Percentiles rank a stretch among this genome's conserved stretches.
These are phyloP conservation scores for Linurgus olivaceus DNA, from an alignment of 2,797 vertebrate genomes.

Conservation along the genomic window DNA sequence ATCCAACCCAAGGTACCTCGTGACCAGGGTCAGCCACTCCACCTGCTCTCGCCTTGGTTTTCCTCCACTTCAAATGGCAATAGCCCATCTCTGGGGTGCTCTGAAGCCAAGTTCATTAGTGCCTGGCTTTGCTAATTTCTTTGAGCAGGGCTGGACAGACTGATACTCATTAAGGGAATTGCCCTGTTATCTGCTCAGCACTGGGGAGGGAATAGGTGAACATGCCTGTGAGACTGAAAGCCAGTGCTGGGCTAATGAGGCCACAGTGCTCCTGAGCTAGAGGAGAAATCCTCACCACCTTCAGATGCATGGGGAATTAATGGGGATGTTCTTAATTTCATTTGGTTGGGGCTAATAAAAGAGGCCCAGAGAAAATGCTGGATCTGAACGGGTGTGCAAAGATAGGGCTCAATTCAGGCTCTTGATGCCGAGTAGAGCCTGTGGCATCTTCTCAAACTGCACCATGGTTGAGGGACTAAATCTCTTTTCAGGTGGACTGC, in stretches of 20 bases:
- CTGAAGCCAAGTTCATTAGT: neutral
- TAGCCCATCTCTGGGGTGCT: fast-evolving
- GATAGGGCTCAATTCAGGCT: neutral
- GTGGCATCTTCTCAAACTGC: neutral
- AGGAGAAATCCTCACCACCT: neutral
- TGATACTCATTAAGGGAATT: neutral
- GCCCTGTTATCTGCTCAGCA: neutral
- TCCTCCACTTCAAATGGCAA: neutral
- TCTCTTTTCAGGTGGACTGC: neutral
- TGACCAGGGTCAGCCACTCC: neutral
- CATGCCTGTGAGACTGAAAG: neutral
- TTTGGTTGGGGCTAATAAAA: neutral
- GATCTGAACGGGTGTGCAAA: neutral
- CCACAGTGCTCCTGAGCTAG: neutral
- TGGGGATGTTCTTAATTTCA: neutral
- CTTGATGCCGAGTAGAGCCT: neutral
- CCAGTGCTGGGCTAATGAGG: neutral
- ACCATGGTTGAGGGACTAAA: neutral
- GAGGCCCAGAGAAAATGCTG: neutral
- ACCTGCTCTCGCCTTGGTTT: neutral
- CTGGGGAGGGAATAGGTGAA: neutral
- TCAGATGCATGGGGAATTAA: neutral
- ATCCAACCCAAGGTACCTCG: neutral
- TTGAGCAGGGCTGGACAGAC: neutral
- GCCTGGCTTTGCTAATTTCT: neutral